Evolutionary conservation across 2,113 vertebrate species (phyloP).

Genomic region (Colaptes auratus): DNA sequence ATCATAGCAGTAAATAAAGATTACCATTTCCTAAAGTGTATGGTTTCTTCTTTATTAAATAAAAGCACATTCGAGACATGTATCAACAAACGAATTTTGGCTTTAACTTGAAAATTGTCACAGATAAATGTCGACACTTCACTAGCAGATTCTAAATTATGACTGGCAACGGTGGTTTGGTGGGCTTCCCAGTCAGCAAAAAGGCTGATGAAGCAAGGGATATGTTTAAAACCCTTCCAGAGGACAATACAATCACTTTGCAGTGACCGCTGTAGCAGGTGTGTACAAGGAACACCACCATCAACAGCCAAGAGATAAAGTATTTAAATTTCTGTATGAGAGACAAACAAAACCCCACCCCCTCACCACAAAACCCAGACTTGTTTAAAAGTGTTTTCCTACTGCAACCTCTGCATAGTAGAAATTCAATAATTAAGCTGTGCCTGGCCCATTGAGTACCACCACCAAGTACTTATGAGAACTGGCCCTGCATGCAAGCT

Average conservation of each 20-base stretch:
- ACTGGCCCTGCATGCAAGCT: neutral
- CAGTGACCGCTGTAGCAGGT: neutral
- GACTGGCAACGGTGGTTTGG: neutral
- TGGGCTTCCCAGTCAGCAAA: neutral
- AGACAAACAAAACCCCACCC: neutral
- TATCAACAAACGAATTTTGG: neutral
- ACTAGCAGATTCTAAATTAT: neutral
- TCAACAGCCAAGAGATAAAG: neutral
- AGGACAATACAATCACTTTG: neutral
- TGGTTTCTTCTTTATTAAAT: conserved; percentile 5
- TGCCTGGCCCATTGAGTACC: neutral
- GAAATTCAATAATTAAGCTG: neutral
- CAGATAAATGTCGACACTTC: neutral
- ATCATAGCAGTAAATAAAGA: conserved; percentile 31
- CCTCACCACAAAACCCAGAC: neutral
- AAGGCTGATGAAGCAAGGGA: neutral
- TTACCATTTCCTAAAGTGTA: neutral
- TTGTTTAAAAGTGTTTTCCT: neutral
- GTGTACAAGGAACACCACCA: neutral
- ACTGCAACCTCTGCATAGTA: neutral
- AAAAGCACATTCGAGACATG: conserved; percentile 21
- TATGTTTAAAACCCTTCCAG: neutral
- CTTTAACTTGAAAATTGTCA: neutral
- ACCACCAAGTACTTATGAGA: neutral
- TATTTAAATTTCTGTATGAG: neutral